Base-by-base conservation (phyloP, 2,888 invertebrate species). In the Agonopterix arenella region DNA sequence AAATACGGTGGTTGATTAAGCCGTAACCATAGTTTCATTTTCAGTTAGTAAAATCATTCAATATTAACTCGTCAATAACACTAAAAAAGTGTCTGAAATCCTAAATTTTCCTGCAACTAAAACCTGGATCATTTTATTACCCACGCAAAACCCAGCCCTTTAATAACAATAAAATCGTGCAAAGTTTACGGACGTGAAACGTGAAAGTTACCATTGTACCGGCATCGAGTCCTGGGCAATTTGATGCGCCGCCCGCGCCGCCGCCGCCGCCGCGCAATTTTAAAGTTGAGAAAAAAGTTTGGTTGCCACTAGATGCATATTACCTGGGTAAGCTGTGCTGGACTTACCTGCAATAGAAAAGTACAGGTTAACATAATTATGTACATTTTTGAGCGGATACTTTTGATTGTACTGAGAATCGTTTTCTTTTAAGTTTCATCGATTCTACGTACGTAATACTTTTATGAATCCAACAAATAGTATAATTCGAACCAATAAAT, bases 231-330 rank as follows among this genome's bases (percentile, higher is more conserved):
- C 65, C 62, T 54, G 62, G 61, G 66, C 68, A 73, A 75, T 73
- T 77, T 80, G 66, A 71, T 71, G 68, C 65, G 64, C 59, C 66
- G 60, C 63, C 2, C 65, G 61, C 64, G 13, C 13, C 13, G 2
- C 16, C 64, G 13, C 13, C 13, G 2, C 16, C 55, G 62, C 60
- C 49, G 56, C 51, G 72, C 75, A 79, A 76, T 78, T 76, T 76
- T 60, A 68, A 77, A 77, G 73, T 76, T 73, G 54, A 50, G 63
- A 66, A 67, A 28, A 76, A 77, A 74, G 64, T 73, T 75, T 60
- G 46, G 50, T 54, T 58, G 52, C 11, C 53, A 56, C 43, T 61
- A 58, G 59, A 62, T 66, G 63, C 64, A 69, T 67, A 69, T 66
- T 73, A 72, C 70, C 69, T 66, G 60, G 36, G 49, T 13, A 40